phyloP scores from a whole-genome alignment of 2,797 vertebrate species.

The Tragopan temminckii region DNA sequence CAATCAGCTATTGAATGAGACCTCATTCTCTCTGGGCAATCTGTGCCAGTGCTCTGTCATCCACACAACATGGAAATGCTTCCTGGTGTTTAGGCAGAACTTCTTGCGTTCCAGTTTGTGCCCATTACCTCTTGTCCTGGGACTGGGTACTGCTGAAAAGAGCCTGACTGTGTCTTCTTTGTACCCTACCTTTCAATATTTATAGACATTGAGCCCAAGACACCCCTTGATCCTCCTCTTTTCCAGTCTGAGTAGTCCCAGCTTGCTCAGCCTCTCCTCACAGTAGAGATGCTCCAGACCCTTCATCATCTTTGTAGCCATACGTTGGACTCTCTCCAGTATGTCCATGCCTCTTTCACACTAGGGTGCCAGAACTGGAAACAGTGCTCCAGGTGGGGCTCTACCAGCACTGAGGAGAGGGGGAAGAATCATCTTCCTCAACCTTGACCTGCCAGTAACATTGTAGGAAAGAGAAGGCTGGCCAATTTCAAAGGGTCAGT shows the following conservation, averaged over 20 bases:
- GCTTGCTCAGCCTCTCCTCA: neutral
- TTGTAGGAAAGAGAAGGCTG: neutral
- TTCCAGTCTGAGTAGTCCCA: neutral
- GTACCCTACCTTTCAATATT: neutral
- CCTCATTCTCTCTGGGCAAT: neutral
- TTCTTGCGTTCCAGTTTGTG: neutral
- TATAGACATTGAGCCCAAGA: no score
- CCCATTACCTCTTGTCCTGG: neutral
- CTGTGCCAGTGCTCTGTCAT: neutral
- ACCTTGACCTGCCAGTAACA: accelerated
- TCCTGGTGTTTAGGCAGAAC: neutral
- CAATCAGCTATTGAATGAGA: neutral
- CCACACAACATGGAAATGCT: neutral
- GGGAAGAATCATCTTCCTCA: accelerated
- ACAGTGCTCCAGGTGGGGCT: neutral
- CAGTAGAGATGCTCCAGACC: neutral
- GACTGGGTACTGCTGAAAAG: neutral
- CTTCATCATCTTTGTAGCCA: neutral
- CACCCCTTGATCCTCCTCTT: neutral
- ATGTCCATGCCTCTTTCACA: neutral
- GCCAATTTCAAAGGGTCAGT: neutral
- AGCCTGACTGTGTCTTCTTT: neutral
- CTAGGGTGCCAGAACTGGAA: neutral
- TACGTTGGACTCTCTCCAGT: neutral
- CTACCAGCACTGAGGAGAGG: neutral